Conservation (phyloP, 2,888 invertebrate genomes). For the Ernsta delagoae region DNA sequence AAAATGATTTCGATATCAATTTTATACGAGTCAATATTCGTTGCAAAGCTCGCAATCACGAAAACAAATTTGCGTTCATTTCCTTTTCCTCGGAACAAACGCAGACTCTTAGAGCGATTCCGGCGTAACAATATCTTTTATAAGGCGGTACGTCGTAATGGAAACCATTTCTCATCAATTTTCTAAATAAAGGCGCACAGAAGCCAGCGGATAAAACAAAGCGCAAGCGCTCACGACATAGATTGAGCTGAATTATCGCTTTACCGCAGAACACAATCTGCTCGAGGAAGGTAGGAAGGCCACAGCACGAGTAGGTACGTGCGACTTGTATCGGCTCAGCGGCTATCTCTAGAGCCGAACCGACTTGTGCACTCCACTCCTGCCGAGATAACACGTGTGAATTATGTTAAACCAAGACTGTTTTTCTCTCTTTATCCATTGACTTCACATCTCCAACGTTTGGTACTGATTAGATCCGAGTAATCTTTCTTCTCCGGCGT, state of each 20-base stretch:
- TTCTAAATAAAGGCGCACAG: conserved; percentile 85
- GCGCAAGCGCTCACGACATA: conserved; percentile 83
- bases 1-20: conserved; percentile 79
- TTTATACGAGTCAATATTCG: conserved; percentile 77
- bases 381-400: conserved; percentile 74
- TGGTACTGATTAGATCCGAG: conserved; percentile 65
- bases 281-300: conserved; percentile 41
- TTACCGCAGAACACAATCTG: conserved; percentile 84
- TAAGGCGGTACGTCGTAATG: conserved; percentile 81
- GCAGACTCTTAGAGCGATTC: conserved; percentile 56
- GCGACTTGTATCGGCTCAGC: conserved; percentile 40
- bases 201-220: conserved; percentile 83
- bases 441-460: conserved; percentile 69
- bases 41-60: conserved; percentile 78
- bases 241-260: conserved; percentile 85
- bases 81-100: conserved; percentile 74
- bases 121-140: conserved; percentile 73
- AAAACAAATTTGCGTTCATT: conserved; percentile 84
- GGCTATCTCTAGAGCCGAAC: conserved; percentile 50
- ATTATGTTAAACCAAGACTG: conserved; percentile 75
- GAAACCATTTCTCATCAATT: conserved; percentile 85
- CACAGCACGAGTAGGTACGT: conserved; percentile 36
- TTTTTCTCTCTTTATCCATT: conserved; percentile 75
- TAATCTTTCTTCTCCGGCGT: conserved; percentile 46
- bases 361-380: conserved; percentile 67